These are phyloP conservation scores for Psittacula echo DNA, from an alignment of 2,797 vertebrate genomes.

Conservation along the genomic window DNA sequence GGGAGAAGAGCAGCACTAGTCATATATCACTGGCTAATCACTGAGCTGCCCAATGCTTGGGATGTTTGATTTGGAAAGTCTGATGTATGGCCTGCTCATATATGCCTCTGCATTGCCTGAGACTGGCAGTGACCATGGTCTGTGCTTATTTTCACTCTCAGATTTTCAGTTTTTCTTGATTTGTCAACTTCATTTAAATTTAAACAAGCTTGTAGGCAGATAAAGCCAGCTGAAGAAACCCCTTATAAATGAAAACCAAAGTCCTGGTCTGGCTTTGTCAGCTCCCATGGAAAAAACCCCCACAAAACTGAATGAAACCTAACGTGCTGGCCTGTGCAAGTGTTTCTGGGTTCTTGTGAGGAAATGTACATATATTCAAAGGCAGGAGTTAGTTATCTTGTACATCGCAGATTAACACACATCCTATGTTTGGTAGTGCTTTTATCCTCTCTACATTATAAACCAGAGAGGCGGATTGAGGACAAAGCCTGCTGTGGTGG, in stretches of 20 bases:
- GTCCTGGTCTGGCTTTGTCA: background rate
- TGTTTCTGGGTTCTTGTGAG: background rate
- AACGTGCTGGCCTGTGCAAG: background rate
- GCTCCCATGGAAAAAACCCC: background rate
- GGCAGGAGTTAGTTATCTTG: background rate
- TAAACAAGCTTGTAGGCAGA: background rate
- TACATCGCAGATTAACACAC: background rate
- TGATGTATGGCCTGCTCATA: background rate
- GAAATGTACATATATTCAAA: background rate
- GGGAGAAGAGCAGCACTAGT: background rate
- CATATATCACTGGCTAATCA: background rate
- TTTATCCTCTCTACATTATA: background rate
- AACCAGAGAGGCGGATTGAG: background rate
- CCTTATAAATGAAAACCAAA: background rate
- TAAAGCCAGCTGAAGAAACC: background rate
- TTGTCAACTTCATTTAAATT: background rate
- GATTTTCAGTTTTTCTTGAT: background rate
- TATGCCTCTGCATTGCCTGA: background rate
- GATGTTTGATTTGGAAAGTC: background rate
- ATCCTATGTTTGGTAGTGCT: fast-evolving
- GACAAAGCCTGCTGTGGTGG: background rate
- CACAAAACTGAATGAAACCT: background rate
- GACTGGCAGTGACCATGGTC: background rate
- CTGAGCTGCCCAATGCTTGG: background rate
- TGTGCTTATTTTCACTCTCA: background rate